A percentile compares a stretch with the other conserved stretches of the same genome.
These are phyloP conservation scores for Protomyctophum bolini DNA, from an alignment of 2,113 vertebrate genomes.

Conservation along the genomic window DNA sequence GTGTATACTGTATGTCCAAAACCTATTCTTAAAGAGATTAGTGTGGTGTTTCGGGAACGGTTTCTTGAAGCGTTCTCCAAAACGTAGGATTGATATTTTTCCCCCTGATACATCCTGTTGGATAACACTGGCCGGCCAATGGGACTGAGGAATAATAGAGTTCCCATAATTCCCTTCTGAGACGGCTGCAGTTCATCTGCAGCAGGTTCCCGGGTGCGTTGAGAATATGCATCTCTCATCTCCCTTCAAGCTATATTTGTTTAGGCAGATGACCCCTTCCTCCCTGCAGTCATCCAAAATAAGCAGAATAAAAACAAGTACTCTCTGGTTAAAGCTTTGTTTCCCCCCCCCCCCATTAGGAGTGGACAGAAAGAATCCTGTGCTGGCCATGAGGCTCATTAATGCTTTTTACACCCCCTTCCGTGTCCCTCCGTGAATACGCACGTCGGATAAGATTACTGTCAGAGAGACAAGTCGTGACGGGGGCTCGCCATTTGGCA, in stretches of 20 bases:
- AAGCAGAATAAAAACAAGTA: conserved; percentile 38
- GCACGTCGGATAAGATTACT: conserved; percentile 42
- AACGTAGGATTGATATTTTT: conserved; percentile 11
- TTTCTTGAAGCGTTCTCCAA: background rate
- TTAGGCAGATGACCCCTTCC: conserved; percentile 12
- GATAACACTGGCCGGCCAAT: background rate
- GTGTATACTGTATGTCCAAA: background rate
- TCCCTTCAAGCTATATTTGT: conserved; percentile 8
- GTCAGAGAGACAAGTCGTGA: conserved; percentile 1
- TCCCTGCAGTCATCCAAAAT: conserved; percentile 24
- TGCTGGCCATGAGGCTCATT: conserved; percentile 22
- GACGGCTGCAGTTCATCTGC: background rate
- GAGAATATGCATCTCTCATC: conserved; percentile 22
- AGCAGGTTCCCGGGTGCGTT: conserved; percentile 11
- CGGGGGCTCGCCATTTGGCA: background rate
- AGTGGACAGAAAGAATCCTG: conserved; percentile 3
- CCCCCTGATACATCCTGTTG: background rate
- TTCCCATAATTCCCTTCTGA: conserved; percentile 25
- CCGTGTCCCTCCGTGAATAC: conserved; percentile 35
- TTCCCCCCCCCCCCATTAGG: conserved; percentile 10
- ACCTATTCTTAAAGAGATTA: background rate
- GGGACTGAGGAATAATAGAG: conserved; percentile 23
- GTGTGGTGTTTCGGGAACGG: conserved; percentile 21
- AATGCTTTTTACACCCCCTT: conserved; percentile 57
- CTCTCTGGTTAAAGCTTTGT: conserved; percentile 3